Evolutionary conservation across 2,113 vertebrate genomes (phyloP).

Genomic region (Phyllostomus hastatus): DNA sequence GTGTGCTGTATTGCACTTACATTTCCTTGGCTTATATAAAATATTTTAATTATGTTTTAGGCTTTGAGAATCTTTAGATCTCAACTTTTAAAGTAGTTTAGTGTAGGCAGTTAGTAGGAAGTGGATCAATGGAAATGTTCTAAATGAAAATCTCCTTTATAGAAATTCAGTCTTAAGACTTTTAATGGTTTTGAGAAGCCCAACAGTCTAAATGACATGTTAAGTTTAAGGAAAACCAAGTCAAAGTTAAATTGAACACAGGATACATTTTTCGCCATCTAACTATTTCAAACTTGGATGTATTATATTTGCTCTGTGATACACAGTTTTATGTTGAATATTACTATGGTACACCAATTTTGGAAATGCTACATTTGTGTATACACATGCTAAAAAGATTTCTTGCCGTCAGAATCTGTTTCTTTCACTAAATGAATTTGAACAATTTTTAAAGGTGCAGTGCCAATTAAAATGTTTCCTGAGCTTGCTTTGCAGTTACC

Average conservation of each 20-base stretch:
- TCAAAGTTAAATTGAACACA: neutral
- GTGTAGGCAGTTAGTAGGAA: neutral
- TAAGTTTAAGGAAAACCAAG: neutral
- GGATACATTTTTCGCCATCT: neutral
- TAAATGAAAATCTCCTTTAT: neutral
- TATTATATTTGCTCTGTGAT: neutral
- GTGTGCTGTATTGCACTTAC: neutral
- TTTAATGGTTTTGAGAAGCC: neutral
- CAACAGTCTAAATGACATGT: neutral
- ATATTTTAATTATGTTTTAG: neutral
- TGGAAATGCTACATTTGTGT: neutral
- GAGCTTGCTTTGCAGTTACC: neutral
- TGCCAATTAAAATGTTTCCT: slow-evolving; percentile 13
- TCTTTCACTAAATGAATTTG: neutral
- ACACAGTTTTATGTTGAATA: neutral
- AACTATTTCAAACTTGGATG: neutral
- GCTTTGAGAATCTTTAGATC: neutral
- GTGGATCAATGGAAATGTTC: neutral
- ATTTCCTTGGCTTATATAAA: neutral
- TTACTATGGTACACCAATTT: neutral
- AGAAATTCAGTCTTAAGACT: neutral
- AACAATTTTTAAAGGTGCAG: neutral
- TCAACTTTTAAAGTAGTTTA: neutral
- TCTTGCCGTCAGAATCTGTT: neutral
- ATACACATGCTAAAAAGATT: neutral